Evolutionary conservation across 2,113 vertebrate genomes (phyloP).

Genomic region (Galbula dea): DNA sequence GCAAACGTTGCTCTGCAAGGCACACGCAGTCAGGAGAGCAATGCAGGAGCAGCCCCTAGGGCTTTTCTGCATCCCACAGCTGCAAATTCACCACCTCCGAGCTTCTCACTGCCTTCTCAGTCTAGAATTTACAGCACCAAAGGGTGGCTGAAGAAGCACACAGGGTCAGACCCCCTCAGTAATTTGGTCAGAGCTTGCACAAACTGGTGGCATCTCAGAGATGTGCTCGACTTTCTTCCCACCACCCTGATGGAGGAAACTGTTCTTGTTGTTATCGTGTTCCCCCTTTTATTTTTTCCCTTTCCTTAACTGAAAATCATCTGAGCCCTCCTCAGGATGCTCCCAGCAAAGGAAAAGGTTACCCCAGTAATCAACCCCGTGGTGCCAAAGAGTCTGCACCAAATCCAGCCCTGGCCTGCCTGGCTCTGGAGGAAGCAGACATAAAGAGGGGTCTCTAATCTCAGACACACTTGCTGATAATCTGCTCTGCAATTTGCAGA

Average conservation of each 20-base stretch:
- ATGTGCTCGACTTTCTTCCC: background rate
- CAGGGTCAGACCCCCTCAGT: background rate
- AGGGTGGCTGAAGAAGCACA: fast-evolving
- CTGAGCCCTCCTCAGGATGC: background rate
- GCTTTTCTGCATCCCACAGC: background rate
- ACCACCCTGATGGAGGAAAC: background rate
- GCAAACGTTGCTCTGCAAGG: fast-evolving
- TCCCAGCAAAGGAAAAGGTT: slow-evolving; percentile 8
- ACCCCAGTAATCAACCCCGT: background rate
- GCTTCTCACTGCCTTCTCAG: background rate
- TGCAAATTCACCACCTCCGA: background rate
- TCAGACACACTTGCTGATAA: background rate
- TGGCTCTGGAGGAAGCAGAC: background rate
- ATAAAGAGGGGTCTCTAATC: slow-evolving; percentile 44
- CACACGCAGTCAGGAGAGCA: fast-evolving
- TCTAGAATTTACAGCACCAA: background rate
- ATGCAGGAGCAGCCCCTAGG: background rate
- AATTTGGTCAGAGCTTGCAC: background rate
- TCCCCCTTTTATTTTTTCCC: background rate
- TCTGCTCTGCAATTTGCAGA: slow-evolving; percentile 44
- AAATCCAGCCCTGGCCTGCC: background rate
- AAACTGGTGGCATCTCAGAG: background rate
- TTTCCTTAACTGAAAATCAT: background rate
- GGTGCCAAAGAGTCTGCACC: slow-evolving; percentile 63
- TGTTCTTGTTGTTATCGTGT: background rate